Percentiles rank a stretch among this genome's conserved stretches.
Conservation (phyloP, 2,888 invertebrate species). For the Eurois occulta region DNA sequence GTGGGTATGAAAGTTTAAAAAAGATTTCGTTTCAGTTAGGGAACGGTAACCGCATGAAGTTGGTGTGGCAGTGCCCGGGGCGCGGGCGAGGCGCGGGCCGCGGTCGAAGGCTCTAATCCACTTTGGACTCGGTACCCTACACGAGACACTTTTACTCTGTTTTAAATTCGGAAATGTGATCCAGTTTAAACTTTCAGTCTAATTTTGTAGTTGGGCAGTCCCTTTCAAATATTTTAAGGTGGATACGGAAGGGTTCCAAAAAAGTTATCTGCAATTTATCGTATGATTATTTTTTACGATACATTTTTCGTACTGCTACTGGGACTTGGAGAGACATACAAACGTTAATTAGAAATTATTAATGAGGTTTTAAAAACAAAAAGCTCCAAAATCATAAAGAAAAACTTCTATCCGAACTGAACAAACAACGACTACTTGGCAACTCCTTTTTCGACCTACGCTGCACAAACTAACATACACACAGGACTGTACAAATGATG, state of each 20-base stretch:
- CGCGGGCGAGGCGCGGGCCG: conserved; percentile 76
- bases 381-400: background rate
- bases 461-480: background rate
- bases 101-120: conserved; percentile 85
- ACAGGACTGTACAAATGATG: conserved; percentile 28
- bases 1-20: conserved; percentile 59
- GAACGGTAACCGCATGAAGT: conserved; percentile 72
- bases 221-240: conserved; percentile 45
- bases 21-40: conserved; percentile 69
- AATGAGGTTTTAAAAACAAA: background rate
- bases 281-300: background rate
- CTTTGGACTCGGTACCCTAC: conserved; percentile 74
- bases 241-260: background rate
- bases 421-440: background rate
- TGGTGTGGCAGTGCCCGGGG: conserved; percentile 74
- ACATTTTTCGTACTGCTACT: background rate
- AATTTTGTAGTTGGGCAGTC: conserved; percentile 80
- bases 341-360: background rate
- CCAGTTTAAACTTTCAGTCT: conserved; percentile 86
- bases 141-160: conserved; percentile 83
- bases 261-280: background rate
- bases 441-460: background rate
- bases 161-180: conserved; percentile 88
- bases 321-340: background rate
- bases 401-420: background rate